phyloP scores from a whole-genome alignment of 2,113 vertebrate genomes.

The human (Homo sapiens) region DNA sequence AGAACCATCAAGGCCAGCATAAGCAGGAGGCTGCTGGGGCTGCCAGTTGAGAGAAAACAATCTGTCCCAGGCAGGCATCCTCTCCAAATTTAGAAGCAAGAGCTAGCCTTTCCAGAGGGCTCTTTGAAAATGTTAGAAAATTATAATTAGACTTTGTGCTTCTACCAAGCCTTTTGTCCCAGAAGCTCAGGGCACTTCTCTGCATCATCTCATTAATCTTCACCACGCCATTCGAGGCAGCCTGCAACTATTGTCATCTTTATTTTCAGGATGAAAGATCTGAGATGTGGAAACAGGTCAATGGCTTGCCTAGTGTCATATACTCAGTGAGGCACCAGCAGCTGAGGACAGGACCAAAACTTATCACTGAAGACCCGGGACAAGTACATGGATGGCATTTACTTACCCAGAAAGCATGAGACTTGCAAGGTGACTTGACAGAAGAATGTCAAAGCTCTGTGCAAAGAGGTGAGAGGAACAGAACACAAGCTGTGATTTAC shows the following conservation, averaged over 20 bases:
- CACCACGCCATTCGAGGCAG: not conserved
- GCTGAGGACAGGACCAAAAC: not conserved
- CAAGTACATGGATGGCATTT: not conserved
- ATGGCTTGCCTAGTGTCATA: conserved; percentile 42
- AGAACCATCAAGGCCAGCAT: not conserved
- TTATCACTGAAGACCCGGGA: not conserved
- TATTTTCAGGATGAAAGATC: conserved; percentile 64
- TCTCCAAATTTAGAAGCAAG: conserved; percentile 47
- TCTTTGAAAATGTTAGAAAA: conserved; percentile 57
- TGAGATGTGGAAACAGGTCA: conserved; percentile 52
- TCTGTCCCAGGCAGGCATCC: not conserved
- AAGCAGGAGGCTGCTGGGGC: not conserved
- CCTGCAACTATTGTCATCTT: conserved; percentile 33
- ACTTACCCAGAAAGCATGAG: not conserved
- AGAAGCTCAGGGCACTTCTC: conserved; percentile 28
- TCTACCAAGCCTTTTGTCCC: conserved; percentile 7
- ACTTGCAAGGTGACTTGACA: not conserved
- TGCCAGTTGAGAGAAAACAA: not conserved
- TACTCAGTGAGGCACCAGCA: conserved; percentile 37
- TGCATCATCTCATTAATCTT: conserved; percentile 62
- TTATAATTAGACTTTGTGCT: conserved; percentile 48
- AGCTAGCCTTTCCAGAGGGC: conserved; percentile 35
- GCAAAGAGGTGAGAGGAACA: not conserved
- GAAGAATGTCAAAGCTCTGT: not conserved
- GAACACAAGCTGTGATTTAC: accelerated